Conservation (phyloP, 2,888 invertebrate species). For the Crioceris asparagi region DNA sequence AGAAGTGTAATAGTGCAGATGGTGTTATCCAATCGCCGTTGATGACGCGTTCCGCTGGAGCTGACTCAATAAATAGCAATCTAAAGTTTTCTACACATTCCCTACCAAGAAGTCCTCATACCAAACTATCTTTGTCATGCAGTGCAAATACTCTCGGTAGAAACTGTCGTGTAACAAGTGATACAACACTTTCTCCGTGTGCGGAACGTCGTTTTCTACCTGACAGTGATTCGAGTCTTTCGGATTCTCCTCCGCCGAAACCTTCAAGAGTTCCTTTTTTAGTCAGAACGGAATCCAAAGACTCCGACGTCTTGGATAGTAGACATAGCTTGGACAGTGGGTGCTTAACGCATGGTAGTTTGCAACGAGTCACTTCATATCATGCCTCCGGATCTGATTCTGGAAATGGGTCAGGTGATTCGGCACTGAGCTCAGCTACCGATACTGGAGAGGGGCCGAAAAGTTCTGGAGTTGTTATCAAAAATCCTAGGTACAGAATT, state of each 20-base stretch:
- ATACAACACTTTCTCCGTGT: conserved; percentile 45
- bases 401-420: conserved; percentile 81
- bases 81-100: conserved; percentile 49
- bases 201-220: conserved; percentile 49
- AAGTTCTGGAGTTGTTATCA: conserved; percentile 49
- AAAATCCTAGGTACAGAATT: conserved; percentile 46
- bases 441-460: conserved; percentile 21
- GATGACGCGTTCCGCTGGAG: conserved; percentile 38
- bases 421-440: conserved; percentile 58
- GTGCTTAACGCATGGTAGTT: conserved; percentile 33
- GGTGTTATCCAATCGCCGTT: conserved; percentile 50
- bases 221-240: conserved; percentile 43
- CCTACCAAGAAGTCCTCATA: conserved; percentile 40
- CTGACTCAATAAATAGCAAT: conserved; percentile 27
- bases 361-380: conserved; percentile 49
- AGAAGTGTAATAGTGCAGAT: conserved; percentile 60
- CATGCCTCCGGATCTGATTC: conserved; percentile 82
- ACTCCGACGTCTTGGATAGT: conserved; percentile 28
- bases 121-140: conserved; percentile 43
- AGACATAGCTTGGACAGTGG: conserved; percentile 27
- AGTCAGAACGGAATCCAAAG: conserved; percentile 33
- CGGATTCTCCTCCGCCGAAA: conserved; percentile 48
- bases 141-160: conserved; percentile 38
- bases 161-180: conserved; percentile 47
- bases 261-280: conserved; percentile 53